A percentile compares a stretch with the other conserved stretches of the same genome.
Evolutionary conservation across 1,140 invertebrate species (phyloP).

Genomic region (Sesamia nonagrioides): DNA sequence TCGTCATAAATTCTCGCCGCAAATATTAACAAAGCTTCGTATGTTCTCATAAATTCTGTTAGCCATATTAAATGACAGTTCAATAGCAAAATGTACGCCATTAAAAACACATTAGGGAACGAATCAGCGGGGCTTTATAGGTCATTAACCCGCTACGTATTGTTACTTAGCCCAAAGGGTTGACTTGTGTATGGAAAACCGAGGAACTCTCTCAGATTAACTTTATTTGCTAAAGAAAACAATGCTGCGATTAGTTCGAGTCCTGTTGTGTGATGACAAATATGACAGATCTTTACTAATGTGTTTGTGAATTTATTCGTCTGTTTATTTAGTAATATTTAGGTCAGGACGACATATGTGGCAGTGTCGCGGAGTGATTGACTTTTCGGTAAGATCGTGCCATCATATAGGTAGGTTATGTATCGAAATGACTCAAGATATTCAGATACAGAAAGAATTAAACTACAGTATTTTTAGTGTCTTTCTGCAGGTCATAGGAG

Average conservation of each 20-base stretch:
- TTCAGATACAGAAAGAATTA: too few species aligned
- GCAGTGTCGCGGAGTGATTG: too few species aligned
- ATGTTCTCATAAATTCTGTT: conserved; percentile 59
- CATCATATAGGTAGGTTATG: too few species aligned
- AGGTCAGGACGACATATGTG: too few species aligned
- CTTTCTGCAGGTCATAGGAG: too few species aligned
- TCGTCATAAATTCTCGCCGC: conserved; percentile 30
- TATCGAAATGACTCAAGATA: too few species aligned
- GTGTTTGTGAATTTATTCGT: not conserved
- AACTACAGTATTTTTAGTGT: too few species aligned
- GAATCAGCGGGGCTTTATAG: conserved; percentile 69
- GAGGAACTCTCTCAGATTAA: conserved; percentile 29
- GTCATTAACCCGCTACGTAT: conserved; percentile 71
- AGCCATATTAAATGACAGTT: conserved; percentile 68
- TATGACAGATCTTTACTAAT: too few species aligned
- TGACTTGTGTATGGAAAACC: conserved; percentile 26
- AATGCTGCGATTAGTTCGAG: conserved; percentile 1
- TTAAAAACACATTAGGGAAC: conserved; percentile 77
- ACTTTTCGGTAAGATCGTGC: too few species aligned
- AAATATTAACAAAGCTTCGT: conserved; percentile 49
- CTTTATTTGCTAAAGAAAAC: not conserved
- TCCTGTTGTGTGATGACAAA: not conserved
- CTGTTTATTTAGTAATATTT: too few species aligned
- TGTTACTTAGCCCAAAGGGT: conserved; percentile 40
- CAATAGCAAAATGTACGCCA: conserved; percentile 70